Base-by-base conservation (phyloP, 2,113 vertebrate species). In the Myotis lucifugus region DNA sequence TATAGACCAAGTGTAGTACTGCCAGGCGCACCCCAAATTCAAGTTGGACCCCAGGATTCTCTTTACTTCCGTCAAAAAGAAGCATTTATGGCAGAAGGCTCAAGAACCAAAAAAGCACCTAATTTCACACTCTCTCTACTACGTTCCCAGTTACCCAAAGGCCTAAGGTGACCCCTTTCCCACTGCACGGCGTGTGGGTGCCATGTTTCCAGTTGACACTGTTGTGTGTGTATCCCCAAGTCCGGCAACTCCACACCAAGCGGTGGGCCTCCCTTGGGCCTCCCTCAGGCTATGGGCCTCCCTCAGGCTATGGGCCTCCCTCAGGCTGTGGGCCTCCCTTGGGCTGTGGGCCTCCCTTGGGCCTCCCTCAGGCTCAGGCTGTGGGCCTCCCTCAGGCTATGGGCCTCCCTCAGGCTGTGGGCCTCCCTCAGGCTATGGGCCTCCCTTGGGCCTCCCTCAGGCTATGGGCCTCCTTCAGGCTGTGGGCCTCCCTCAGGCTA, bases 101-200 rank as follows among this genome's bases (percentile, higher is more conserved):
- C 97, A 94, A 97, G 98, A 98, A 98, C 97, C 98, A 98, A 98
- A 98, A 98, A 98, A 98, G 98, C 98, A 98, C 9, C 94, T 97
- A 98, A 98, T 98, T 98, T 98, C 97, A 97, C 97, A 98, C 91
- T 97, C 98, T 97, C 97, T 98, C 97, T 97, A 79, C 97, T 97
- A 95, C 98, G 96, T 98, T 98, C 97, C 97, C 97, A 97, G 96
- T 98, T 97, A 98, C 96, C 95, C 97, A 97, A 97, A 98, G 96
- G 98, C 98, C 94, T 37, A 96, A 97, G 98, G 98, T 96, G 66
- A 96, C 97, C 94, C 85, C 76, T 66, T 93, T 95, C 96, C 97
- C 97, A 96, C 94, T 77, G 83, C 88, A 90, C 83, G 13, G 90
- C 84, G 64, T 46, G 93, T 17, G 89, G 90, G 96, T 97, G 98